These are phyloP conservation scores for Ondatra zibethicus DNA, from an alignment of 2,113 vertebrate species.

Conservation along the genomic window DNA sequence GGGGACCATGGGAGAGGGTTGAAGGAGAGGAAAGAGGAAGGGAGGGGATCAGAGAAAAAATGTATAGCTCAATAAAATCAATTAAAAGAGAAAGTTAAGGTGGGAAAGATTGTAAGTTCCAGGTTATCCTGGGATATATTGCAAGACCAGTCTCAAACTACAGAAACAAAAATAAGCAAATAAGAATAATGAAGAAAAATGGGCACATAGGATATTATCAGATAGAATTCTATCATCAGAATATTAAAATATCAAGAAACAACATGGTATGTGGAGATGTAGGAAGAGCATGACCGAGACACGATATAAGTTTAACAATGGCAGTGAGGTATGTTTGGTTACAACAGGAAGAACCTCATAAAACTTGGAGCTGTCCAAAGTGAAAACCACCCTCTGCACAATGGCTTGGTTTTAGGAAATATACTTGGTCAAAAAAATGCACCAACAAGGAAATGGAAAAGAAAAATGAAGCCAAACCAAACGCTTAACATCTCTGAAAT, in stretches of 20 bases:
- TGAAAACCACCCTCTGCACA: not conserved
- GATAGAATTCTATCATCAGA: not conserved
- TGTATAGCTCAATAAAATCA: no score
- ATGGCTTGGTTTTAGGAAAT: not conserved
- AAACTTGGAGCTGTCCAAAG: not conserved
- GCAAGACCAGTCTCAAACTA: not conserved
- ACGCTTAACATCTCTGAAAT: not conserved
- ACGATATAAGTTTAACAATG: not conserved
- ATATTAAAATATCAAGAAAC: not conserved
- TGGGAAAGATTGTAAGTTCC: not conserved
- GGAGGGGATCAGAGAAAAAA: no score
- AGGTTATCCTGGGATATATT: not conserved
- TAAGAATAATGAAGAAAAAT: not conserved
- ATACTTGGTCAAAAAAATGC: not conserved
- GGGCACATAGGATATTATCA: not conserved
- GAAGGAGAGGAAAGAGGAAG: no score
- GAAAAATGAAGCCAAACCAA: slow-evolving; percentile 16
- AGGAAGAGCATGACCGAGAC: not conserved
- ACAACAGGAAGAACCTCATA: not conserved
- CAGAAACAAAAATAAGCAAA: not conserved
- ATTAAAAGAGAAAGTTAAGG: no score
- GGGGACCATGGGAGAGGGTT: no score
- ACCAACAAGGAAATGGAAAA: not conserved
- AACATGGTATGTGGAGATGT: not conserved
- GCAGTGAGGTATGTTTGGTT: not conserved